phyloP scores from a whole-genome alignment of 2,797 vertebrate species.

The Microhierax caerulescens region DNA sequence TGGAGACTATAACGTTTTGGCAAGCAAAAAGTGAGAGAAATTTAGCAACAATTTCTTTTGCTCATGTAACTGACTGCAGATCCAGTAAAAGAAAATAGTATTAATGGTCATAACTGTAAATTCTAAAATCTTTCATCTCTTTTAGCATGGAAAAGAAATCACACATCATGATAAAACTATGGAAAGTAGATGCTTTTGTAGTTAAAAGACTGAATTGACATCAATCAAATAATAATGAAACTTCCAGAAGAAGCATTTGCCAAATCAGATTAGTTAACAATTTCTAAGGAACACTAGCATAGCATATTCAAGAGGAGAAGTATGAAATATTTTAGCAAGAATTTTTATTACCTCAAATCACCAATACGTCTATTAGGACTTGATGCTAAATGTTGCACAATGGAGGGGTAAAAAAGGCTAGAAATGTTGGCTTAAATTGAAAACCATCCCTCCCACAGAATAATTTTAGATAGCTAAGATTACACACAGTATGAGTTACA shows the following conservation, averaged over 20 bases:
- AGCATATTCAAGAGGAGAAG: background rate
- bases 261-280: background rate
- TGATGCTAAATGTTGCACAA: background rate
- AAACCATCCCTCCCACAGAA: conserved; percentile 37
- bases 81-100: background rate
- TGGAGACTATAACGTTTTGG: background rate
- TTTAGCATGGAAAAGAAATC: background rate
- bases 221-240: background rate
- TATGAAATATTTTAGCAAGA: background rate
- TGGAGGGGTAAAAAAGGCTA: background rate
- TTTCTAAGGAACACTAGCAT: background rate
- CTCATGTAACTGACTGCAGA: background rate
- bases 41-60: background rate
- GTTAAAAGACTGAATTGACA: background rate
- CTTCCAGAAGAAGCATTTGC: background rate
- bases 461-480: conserved; percentile 15
- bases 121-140: background rate
- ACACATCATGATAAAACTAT: background rate
- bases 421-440: background rate
- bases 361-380: background rate
- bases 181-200: background rate
- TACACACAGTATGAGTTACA: background rate
- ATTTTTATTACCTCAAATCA: background rate
- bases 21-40: background rate
- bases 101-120: background rate